Evolutionary conservation across 2,888 invertebrate species (phyloP), one percentile per base, ranked within the genome.

Genomic region (Frankliniella intonsa): DNA sequence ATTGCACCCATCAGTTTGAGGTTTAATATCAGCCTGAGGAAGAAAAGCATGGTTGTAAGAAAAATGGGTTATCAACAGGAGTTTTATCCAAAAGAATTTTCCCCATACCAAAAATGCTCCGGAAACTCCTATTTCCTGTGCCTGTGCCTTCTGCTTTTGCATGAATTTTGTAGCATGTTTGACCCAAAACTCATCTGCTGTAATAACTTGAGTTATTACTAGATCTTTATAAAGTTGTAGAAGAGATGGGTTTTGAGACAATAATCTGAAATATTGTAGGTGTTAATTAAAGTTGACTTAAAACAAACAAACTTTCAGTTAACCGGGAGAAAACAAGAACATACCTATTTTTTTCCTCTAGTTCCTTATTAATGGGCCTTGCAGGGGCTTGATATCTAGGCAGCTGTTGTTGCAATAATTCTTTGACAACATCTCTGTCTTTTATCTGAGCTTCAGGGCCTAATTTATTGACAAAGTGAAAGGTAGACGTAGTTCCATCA

Each of bases 121-220:
- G 82, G 92, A 91, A 80, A 93, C 91, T 89, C 97, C 98, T 85
- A 97, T 95, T 86, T 95, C 95, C 88, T 97, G 97, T 85, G 92
- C 92, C 85, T 91, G 91, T 87, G 91, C 92, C 84, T 93, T 93
- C 85, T 93, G 93, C 84, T 89, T 88, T 84, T 91, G 89, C 0
- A 94, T 93, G 87, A 95, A 94, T 86, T 90, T 91, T 8, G 92
- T 88, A 65, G 95, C 96, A 86, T 97, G 95, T 84, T 95, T 95
- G 81, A 94, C 92, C 99, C 99, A 99, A 90, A 99, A 99, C 88
- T 99, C 99, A 87, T 99, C 98, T 82, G 98, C 95, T 80, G 95
- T 94, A 85, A 99, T 93, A 79, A 99, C 96, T 88, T 97, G 95
- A 76, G 97, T 96, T 88, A 97, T 97, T 22, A 99, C 99, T 86